Base-by-base conservation (phyloP, 2,888 invertebrate species). In the Euzophera pinguis region DNA sequence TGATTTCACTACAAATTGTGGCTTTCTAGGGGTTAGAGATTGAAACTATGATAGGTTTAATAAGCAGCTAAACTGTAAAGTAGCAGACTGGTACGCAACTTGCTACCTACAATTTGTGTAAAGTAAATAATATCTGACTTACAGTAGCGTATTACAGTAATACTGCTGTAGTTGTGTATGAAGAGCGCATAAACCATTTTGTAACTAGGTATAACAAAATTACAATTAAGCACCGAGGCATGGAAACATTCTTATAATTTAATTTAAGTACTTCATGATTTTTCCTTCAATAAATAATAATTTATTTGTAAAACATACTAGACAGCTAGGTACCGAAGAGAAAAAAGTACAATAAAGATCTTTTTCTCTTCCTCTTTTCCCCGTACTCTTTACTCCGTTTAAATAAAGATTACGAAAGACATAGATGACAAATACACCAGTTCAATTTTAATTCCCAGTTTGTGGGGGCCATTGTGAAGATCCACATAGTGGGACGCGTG, bases 381-480 rank as follows among this genome's bases (percentile, higher is more conserved):
- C 22, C 2, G 22, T 22, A 22, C 22, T 22, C 22, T 3, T 5
- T 3, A 22, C 22, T 22, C 22, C 5, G 5, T 3, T 2, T 22
- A 5, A 5, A 32, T 1, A 7, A 2, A 32, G 10, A 32, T 32
- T 32, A 10, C 8, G 32, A 32, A 7, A 1, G 4, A 32, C 10
- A 22, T 10, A 32, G 69, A 76, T 73, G 72, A 75, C 75, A 71
- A 72, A 73, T 69, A 66, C 66, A 71, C 73, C 69, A 69, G 75
- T 75, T 71, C 75, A 79, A 82, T 83, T 45, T 45, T 82, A 83
- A 82, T 83, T 76, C 75, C 64, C 65, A 64, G 67, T 57, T 58
- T 52, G 69, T 71, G 67, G 76, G 76, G 80, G 73, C 76, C 73
- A 78, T 81, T 76, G 79, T 78, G 69, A 69, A 65, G 63, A 32